These are phyloP conservation scores for Emydura subglobosa DNA, from an alignment of 2,113 vertebrate genomes.

Conservation along the genomic window DNA sequence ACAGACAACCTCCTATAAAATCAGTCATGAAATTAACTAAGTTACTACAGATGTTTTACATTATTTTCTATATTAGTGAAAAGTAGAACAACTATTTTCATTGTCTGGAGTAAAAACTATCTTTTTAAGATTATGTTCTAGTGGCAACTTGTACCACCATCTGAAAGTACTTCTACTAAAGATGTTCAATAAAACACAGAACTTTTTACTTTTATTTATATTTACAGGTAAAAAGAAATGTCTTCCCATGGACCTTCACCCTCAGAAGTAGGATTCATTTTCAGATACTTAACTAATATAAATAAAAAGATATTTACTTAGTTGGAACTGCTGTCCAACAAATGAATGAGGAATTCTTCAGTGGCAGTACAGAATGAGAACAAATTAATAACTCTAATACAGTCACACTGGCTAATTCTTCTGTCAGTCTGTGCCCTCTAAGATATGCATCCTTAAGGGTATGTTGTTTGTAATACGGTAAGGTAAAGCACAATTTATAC, in stretches of 20 bases:
- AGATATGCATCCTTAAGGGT: neutral
- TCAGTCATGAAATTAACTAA: neutral
- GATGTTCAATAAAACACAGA: neutral
- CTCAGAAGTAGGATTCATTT: neutral
- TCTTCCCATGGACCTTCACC: neutral
- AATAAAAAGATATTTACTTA: neutral
- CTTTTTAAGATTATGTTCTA: neutral
- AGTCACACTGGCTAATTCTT: neutral
- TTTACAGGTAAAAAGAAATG: neutral
- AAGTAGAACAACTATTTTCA: neutral
- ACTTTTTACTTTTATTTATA: neutral
- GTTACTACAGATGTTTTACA: neutral
- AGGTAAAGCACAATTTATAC: neutral
- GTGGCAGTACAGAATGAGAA: neutral
- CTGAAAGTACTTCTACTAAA: neutral
- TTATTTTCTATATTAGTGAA: neutral
- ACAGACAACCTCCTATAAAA: neutral
- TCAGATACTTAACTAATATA: neutral
- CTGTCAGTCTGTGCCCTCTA: neutral
- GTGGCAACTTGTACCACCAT: neutral
- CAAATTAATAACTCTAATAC: no score
- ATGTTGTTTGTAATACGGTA: neutral
- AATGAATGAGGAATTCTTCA: neutral
- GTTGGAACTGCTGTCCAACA: neutral
- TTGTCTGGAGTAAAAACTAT: neutral